Evolutionary conservation across 23 tunicate species (phyloP), one percentile per base, ranked within the genome.

Genomic region (Halocynthia aurantium): DNA sequence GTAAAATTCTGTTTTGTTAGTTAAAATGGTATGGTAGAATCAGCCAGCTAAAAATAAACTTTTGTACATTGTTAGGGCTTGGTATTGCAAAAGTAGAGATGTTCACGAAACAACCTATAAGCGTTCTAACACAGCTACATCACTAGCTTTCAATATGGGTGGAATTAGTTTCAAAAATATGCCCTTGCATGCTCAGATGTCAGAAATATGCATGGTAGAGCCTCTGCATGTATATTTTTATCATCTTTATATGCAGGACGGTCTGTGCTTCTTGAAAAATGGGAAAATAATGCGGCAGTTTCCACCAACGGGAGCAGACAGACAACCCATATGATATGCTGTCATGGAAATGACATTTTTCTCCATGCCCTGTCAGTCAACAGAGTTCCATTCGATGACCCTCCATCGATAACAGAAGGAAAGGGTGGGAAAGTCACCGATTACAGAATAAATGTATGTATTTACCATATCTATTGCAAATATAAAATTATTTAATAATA

Each of bases 271-370:
- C 80, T 92, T 22, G 98, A 92, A 54, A 81, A 85, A 50, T 92
- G 98, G 98, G 72, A 82, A 40, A 79, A 92, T 15, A 79, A 84
- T 6, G 70, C 44, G 12, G 93, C 19, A 69, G 90, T 66, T 77
- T 57, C 62, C 5, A 62, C 21, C 13, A 61, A 57, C 1, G 71
- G 80, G 8, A 52, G 60, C 53, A 81, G 80, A 13, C 65, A 81
- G 57, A 85, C 82, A 67, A 92, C 98, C 51, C 98, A 92, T 80
- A 92, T 92, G 88, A 92, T 92, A 61, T 83, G 86, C 6, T 86
- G 98, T 44, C 77, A 86, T 8, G 98, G 98, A 7, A 80, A 85
- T 10, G 92, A 86, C 64, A 92, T 92, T 8, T 92, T 83, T 61
- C 98, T 92, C 11, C 98, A 92, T 71, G 98, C 98, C 49, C 69